Base-by-base conservation (phyloP, 23 tunicate species). In the Ciona savignyi region DNA sequence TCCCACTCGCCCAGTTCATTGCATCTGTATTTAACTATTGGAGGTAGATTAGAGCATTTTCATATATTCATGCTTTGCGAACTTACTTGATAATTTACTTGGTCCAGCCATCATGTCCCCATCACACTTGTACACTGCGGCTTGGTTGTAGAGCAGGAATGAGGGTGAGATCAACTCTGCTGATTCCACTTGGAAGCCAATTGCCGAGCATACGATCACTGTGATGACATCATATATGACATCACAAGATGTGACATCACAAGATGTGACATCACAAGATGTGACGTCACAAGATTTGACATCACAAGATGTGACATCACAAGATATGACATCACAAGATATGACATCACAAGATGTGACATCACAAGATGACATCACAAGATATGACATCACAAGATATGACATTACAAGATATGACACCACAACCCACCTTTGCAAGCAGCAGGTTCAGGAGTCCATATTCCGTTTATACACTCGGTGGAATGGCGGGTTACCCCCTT, bases 1-100 rank as follows among this genome's bases (percentile, higher is more conserved):
- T 81, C 83, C 96, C 96, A 88, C n/a, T 77, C 71, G 1, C 96
- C 96, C 0, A 73, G 35, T 24, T 82, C 84, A 51, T 88, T 77
- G 70, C 96, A 88, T 0, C 72, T 72, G 61, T 35, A 88, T 0
- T 42, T 34, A 21, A 88, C 96, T 88, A 42, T 42, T 6, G 56
- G 11, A n/a, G n/a, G n/a, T n/a, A n/a, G n/a, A n/a, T n/a, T n/a
- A n/a, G n/a, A n/a, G n/a, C n/a, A n/a, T n/a, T n/a, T n/a, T n/a
- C n/a, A n/a, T n/a, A n/a, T n/a, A n/a, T n/a, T n/a, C n/a, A n/a
- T n/a, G n/a, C n/a, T n/a, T n/a, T 25, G 0, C n/a, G n/a, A n/a
- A 42, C 82, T 19, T 0, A 83, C 89, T 61, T 69, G 74, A 30
- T 4, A 80, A 35, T 61, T 67, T 77, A 19, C 78, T 71, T 0